Conservation (phyloP, 2,888 invertebrate species). For the Rhagonycha lutea region DNA sequence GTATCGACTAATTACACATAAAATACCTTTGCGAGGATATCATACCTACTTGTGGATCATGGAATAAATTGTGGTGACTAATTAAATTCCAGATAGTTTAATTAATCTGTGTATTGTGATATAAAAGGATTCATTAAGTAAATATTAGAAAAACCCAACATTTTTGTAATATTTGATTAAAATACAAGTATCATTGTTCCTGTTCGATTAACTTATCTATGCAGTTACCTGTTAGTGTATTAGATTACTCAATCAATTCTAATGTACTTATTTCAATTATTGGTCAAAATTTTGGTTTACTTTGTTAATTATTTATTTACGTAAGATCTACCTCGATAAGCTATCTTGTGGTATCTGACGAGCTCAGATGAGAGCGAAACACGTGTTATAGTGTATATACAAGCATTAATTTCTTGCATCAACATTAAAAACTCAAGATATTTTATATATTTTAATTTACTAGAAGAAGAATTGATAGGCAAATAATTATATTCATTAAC, state of each 20-base stretch:
- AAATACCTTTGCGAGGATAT: neutral
- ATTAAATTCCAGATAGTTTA: neutral
- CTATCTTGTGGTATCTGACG: too few relatives aligned
- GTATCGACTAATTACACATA: neutral
- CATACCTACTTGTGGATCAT: neutral
- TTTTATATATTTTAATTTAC: too few relatives aligned
- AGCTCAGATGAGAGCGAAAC: too few relatives aligned
- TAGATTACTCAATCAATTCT: neutral
- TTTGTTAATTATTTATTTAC: neutral
- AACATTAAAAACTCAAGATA: too few relatives aligned
- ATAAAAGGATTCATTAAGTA: neutral
- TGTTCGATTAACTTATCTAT: neutral
- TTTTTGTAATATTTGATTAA: neutral
- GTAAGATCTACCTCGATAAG: too few relatives aligned
- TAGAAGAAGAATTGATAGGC: too few relatives aligned
- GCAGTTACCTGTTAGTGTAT: neutral
- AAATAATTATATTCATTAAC: too few relatives aligned
- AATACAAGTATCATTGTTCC: neutral
- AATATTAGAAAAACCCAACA: neutral
- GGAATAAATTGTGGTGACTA: neutral
- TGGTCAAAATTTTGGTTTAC: neutral
- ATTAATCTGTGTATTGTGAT: neutral
- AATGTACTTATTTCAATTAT: neutral
- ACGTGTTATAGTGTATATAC: too few relatives aligned
- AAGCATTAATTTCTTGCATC: too few relatives aligned